Percentiles rank a stretch among this genome's conserved stretches.
Conservation (phyloP, 35 echinoderm and acorn worm species). For the Anneissia japonica region DNA sequence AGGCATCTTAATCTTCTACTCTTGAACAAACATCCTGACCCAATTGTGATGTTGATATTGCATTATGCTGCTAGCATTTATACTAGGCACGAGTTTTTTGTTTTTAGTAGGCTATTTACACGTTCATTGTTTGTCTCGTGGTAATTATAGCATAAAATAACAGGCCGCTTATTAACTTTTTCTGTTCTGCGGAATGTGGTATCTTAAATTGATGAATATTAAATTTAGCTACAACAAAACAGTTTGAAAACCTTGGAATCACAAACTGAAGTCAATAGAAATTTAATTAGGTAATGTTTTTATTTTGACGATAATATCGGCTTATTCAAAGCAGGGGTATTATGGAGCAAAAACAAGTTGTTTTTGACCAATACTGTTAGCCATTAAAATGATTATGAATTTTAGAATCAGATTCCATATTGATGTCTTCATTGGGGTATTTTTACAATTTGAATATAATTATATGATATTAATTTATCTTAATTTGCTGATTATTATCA, state of each 20-base stretch:
- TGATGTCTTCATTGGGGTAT: too few relatives aligned
- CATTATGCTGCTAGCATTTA: background rate
- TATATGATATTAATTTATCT: too few relatives aligned
- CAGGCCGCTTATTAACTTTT: background rate
- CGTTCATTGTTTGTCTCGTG: background rate
- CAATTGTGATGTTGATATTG: background rate
- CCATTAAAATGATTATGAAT: background rate
- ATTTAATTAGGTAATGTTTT: background rate
- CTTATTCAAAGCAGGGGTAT: background rate
- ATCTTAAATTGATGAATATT: background rate
- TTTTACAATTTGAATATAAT: too few relatives aligned
- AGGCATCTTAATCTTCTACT: background rate
- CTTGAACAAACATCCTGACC: background rate
- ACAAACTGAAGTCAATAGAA: background rate
- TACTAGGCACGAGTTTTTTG: background rate
- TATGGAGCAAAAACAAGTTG: background rate
- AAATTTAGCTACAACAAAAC: background rate
- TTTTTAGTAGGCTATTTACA: background rate
- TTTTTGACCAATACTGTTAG: background rate
- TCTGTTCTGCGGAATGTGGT: background rate
- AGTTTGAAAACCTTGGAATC: background rate
- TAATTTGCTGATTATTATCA: too few relatives aligned
- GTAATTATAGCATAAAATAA: background rate
- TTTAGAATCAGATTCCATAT: too few relatives aligned
- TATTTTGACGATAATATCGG: background rate